phyloP scores from a whole-genome alignment of 2,797 vertebrate genomes.

The Carapus acus region DNA sequence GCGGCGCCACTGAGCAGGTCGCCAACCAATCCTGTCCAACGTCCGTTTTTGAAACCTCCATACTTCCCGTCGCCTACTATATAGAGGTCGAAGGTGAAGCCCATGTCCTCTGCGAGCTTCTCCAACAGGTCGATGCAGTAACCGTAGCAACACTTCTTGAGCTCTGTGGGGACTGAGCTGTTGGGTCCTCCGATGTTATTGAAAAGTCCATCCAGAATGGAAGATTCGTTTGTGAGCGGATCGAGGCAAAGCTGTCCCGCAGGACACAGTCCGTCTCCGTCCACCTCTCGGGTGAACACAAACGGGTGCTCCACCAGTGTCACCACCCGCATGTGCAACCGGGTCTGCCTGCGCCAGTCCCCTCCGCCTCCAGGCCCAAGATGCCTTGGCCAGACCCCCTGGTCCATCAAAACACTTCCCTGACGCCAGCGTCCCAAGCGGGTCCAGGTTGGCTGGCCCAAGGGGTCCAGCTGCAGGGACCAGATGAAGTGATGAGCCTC shows the following conservation, averaged over 20 bases:
- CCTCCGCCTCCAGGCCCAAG: constrained; percentile 65
- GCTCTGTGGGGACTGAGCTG: constrained; percentile 77
- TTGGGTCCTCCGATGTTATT: constrained; percentile 81
- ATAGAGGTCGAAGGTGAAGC: constrained; percentile 93
- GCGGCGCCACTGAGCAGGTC: constrained; percentile 91
- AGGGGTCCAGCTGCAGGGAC: constrained; percentile 93
- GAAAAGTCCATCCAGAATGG: constrained; percentile 78
- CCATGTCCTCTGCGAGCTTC: constrained; percentile 94
- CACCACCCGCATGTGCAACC: constrained; percentile 87
- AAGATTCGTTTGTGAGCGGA: constrained; percentile 86
- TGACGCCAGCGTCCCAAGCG: constrained; percentile 90
- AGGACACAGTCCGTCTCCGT: constrained; percentile 88
- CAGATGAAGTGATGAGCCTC: constrained; percentile 97
- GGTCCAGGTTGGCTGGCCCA: constrained; percentile 94
- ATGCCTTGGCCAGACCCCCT: constrained; percentile 86
- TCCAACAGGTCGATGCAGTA: constrained; percentile 95
- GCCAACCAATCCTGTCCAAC: constrained; percentile 94
- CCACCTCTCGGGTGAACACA: constrained; percentile 94
- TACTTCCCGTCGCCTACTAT: constrained; percentile 97
- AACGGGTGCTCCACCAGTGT: constrained; percentile 96
- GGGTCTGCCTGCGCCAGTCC: constrained; percentile 75
- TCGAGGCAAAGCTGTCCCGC: constrained; percentile 92
- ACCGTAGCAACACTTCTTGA: constrained; percentile 95
- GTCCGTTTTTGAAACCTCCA: constrained; percentile 87
- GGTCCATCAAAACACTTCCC: constrained; percentile 86